Percentiles rank a stretch among this genome's conserved stretches.
Conservation (phyloP, 2,113 vertebrate species). For the Galbula dea region DNA sequence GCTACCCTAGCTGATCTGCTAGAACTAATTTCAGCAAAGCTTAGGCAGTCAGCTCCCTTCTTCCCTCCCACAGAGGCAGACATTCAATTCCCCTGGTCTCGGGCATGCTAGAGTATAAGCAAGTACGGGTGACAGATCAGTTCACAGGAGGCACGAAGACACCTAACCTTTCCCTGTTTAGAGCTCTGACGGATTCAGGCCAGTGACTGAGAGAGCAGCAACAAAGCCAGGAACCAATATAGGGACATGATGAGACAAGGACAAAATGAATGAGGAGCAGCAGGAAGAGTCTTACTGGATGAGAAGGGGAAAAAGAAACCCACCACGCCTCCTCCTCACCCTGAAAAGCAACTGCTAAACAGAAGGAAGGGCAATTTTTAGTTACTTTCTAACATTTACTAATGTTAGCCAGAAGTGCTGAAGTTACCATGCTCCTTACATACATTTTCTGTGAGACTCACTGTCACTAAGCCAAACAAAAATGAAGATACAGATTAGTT, state of each 20-base stretch:
- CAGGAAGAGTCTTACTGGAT: background rate
- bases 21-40: background rate
- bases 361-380: constrained; percentile 40
- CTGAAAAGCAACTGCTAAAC: constrained; percentile 22
- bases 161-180: constrained; percentile 54
- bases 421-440: background rate
- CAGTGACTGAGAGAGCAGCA: constrained; percentile 20
- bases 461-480: background rate
- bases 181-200: constrained; percentile 40
- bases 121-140: constrained; percentile 24
- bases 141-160: background rate
- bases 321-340: constrained; percentile 21
- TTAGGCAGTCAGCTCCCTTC: background rate
- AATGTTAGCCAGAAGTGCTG: background rate
- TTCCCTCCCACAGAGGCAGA: background rate
- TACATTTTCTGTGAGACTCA: background rate
- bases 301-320: constrained; percentile 1
- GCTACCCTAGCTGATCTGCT: background rate
- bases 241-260: constrained; percentile 17
- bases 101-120: constrained; percentile 4
- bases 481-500: background rate
- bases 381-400: constrained; percentile 18
- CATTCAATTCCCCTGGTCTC: background rate
- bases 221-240: constrained; percentile 25
- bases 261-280: constrained; percentile 43